Conservation (phyloP, 1,140 invertebrate genomes). For the Meteorus sp. region DNA sequence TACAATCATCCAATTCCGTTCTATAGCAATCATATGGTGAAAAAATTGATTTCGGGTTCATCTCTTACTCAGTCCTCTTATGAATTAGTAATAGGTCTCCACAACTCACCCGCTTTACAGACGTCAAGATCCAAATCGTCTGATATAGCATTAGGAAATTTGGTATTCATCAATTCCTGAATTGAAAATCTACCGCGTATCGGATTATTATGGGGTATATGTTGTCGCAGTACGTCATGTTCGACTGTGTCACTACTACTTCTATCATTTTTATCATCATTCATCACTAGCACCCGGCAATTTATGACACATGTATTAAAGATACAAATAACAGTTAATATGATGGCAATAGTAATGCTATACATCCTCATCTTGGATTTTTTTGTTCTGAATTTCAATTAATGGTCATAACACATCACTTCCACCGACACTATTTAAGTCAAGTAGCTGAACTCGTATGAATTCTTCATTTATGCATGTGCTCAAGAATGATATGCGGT, state of each 20-base stretch:
- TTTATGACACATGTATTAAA: neutral
- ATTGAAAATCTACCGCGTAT: conserved; percentile 65
- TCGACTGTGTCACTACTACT: conserved; percentile 11
- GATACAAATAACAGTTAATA: conserved; percentile 2
- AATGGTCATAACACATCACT: neutral
- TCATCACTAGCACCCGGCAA: conserved; percentile 5
- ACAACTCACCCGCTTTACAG: conserved; percentile 79
- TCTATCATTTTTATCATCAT: conserved; percentile 13
- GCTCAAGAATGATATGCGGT: too few species aligned
- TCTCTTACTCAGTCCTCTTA: too few species aligned
- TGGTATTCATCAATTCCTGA: conserved; percentile 67
- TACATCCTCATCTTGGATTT: conserved; percentile 20
- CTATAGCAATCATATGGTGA: too few species aligned
- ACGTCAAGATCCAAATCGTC: conserved; percentile 80
- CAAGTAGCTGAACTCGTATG: neutral
- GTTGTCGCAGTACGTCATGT: too few species aligned
- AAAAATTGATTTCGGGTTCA: too few species aligned
- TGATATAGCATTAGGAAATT: conserved; percentile 70
- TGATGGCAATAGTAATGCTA: neutral
- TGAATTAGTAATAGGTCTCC: neutral
- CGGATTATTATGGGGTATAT: too few species aligned
- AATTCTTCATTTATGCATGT: too few species aligned
- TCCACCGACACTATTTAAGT: too few species aligned
- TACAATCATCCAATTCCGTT: too few species aligned
- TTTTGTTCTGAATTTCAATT: conserved; percentile 18